Percentiles rank a stretch among this genome's conserved stretches.
Evolutionary conservation across 2,888 invertebrate genomes (phyloP).

Genomic region (Omphaloscelis lunosa): DNA sequence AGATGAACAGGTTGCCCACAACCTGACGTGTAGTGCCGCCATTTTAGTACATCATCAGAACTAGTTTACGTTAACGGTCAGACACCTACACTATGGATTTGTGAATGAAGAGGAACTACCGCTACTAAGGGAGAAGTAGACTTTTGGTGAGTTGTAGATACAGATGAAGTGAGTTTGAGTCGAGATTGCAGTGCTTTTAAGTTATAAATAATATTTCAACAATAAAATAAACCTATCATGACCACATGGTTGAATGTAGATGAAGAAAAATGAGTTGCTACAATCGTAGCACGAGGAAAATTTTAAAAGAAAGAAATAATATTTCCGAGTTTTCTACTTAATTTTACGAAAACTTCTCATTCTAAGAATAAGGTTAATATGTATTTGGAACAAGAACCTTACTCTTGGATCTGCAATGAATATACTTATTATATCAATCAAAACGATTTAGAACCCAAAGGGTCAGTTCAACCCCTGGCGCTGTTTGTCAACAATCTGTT

Average conservation of each 20-base stretch:
- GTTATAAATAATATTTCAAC: not conserved
- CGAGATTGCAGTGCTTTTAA: slow-evolving; percentile 10
- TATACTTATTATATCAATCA: slow-evolving; percentile 5
- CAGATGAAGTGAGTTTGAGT: slow-evolving; percentile 30
- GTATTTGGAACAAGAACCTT: not conserved
- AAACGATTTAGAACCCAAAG: slow-evolving; percentile 39
- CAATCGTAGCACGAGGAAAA: not conserved
- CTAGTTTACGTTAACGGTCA: slow-evolving; percentile 64
- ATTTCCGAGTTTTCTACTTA: not conserved
- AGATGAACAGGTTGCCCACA: slow-evolving; percentile 51
- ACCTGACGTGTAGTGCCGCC: slow-evolving; percentile 14
- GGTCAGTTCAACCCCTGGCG: slow-evolving; percentile 15
- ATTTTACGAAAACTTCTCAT: not conserved
- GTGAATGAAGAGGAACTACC: slow-evolving; percentile 60
- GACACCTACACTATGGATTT: slow-evolving; percentile 52
- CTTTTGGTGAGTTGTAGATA: not conserved
- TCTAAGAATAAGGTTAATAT: not conserved
- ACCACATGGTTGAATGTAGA: too few species aligned
- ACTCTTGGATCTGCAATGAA: not conserved
- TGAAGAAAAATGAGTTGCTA: not conserved
- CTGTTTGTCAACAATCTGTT: slow-evolving; percentile 37
- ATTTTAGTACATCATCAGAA: slow-evolving; percentile 52
- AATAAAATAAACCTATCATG: not conserved
- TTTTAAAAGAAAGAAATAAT: not conserved
- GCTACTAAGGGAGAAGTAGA: slow-evolving; percentile 33